Base-by-base conservation (phyloP, 2,797 vertebrate genomes). In the Discoglossus pictus region DNA sequence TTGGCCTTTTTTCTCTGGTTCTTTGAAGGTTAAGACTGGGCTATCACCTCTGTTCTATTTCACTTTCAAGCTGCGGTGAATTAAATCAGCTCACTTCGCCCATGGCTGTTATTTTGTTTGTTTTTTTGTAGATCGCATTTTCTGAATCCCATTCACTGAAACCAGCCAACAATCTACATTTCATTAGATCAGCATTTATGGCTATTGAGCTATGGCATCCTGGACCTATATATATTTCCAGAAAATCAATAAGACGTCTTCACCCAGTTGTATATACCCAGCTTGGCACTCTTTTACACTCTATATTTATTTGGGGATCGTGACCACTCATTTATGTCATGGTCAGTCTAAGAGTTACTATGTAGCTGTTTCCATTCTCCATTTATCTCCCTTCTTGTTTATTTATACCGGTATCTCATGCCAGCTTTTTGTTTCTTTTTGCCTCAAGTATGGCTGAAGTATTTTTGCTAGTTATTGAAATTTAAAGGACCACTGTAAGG, bases 141-240 rank as follows among this genome's bases (percentile, higher is more conserved):
- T 48, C 42, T 12, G 43, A 48, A 31, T 12, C 58, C 13, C 12
- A 9, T 48, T 47, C n/a, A 34, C 17, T 61, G 58, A 47, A 61
- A 61, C 2, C 43, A 24, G 27, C 43, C 43, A 48, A 61, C 58
- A 36, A 46, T 61, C 58, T 61, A 61, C 58, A 61, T 61, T 61
- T 61, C 43, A 61, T 36, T 47, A 35, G 58, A 48, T 12, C 10
- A 47, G 58, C 58, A 48, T 61, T 61, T 61, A 46, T 61, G 58
- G 25, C 25, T 27, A 48, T 61, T 61, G 58, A 61, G 40, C 58
- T 61, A 61, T 36, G 31, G 27, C 58, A 61, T 21, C 42, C 42
- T 35, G 21, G 20, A 47, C 18, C 58, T 47, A 48, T 48, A 48
- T 61, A 48, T 61, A 46, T 61, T 36, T 23, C 27, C 9, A 12